Evolutionary conservation across 2,888 invertebrate species (phyloP).

Genomic region (Drosophila birchii): DNA sequence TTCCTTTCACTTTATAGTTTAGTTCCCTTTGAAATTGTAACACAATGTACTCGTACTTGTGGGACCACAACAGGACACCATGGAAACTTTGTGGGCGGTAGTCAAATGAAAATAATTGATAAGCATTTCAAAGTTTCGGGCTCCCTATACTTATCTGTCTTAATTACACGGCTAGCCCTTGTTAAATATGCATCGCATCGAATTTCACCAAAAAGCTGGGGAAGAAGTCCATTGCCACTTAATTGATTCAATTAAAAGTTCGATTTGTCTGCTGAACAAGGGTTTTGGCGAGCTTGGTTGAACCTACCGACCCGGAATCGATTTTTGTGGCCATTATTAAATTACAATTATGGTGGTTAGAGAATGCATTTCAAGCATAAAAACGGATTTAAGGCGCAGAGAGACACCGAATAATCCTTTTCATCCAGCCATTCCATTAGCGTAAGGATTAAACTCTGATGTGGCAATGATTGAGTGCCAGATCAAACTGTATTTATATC

Average conservation of each 20-base stretch:
- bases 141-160: constrained; percentile 15
- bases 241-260: constrained; percentile 50
- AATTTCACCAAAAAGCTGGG: constrained; percentile 25
- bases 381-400: not conserved
- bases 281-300: not conserved
- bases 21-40: not conserved
- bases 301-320: constrained; percentile 22
- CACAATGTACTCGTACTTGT: not conserved
- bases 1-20: not conserved
- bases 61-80: constrained; percentile 1
- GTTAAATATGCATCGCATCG: constrained; percentile 33
- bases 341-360: constrained; percentile 3
- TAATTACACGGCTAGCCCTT: constrained; percentile 30
- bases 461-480: too few species aligned
- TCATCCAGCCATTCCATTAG: not conserved
- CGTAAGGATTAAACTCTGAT: not conserved
- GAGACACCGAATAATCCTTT: not conserved
- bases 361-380: constrained; percentile 1
- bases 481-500: too few species aligned
- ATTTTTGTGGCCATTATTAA: constrained; percentile 21
- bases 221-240: constrained; percentile 8
- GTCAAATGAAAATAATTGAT: constrained; percentile 38
- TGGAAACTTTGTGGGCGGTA: constrained; percentile 7
- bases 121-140: constrained; percentile 35
- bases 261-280: constrained; percentile 11